Evolutionary conservation across 2,113 vertebrate species (phyloP).

Genomic region (Alethe diademata): DNA sequence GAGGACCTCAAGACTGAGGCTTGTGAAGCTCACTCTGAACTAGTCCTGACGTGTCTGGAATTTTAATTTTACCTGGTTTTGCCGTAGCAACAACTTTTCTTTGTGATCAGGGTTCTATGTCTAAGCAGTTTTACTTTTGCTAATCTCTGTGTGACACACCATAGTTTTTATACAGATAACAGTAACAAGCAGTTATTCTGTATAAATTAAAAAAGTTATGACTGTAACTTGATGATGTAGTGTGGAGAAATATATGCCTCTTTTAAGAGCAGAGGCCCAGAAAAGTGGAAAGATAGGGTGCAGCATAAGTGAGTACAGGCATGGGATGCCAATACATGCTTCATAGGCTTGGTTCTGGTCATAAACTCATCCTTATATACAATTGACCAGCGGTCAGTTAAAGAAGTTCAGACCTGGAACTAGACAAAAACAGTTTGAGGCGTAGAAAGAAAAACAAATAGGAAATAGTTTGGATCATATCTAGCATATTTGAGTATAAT

Average conservation of each 20-base stretch:
- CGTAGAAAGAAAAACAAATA: neutral
- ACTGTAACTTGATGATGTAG: neutral
- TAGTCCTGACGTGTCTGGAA: neutral
- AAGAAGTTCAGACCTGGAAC: neutral
- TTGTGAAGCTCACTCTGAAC: neutral
- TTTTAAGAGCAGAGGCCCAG: neutral
- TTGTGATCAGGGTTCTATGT: neutral
- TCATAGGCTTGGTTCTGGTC: neutral
- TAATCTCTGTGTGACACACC: neutral
- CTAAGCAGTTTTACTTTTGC: neutral
- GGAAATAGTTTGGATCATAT: neutral
- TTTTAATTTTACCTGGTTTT: neutral
- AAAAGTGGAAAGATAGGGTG: neutral
- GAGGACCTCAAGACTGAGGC: neutral
- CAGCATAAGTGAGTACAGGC: neutral
- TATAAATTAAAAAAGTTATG: neutral
- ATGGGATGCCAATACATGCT: neutral
- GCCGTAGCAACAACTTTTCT: neutral
- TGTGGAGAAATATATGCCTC: neutral
- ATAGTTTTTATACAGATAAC: neutral
- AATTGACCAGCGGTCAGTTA: neutral
- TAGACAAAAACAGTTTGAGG: neutral
- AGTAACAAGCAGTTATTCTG: neutral
- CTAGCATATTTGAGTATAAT: neutral
- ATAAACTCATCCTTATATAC: neutral